Evolutionary conservation across 2,888 invertebrate species (phyloP), one percentile per base, ranked within the genome.

Genomic region (Diplolepis rosae): DNA sequence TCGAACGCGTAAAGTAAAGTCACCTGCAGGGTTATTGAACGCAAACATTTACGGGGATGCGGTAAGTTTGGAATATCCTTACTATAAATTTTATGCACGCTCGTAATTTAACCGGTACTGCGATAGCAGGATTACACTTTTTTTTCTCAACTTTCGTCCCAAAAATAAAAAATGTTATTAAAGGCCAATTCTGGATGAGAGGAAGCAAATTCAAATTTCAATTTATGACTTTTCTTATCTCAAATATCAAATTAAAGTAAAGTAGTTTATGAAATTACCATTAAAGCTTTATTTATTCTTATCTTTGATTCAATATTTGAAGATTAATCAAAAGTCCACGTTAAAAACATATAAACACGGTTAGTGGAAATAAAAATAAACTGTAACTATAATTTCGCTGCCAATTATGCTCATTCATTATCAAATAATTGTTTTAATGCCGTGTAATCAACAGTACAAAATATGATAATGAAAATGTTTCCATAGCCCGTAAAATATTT

Each of bases 1-100:
- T 75, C 78, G 81, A 61, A 78, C 83, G 81, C 83, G 83, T 83
- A 82, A 84, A 84, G 84, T 84, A 84, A 84, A 83, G 74, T 76
- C 61, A 61, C 39, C 61, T 61, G 61, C 61, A 13, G 27, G 61
- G 61, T 61, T 61, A 61, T 61, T 61, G 61, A 61, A 61, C 61
- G 39, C 61, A 27, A 61, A 61, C 24, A 61, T 61, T 24, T 39
- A 39, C 39, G 35, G 24, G n/a, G 61, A 61, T 61, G 61, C 39
- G 35, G 39, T 61, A 61, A 61, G 39, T 61, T 61, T 61, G 61
- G 61, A 61, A 61, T 61, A 61, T 61, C 61, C 39, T 35, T 27
- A 24, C 61, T 39, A 61, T 61, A 61, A 61, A 61, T 61, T 61
- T 61, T 24, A 22, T 39, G 24, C 24, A 61, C 24, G 39, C 39